Percentiles rank a stretch among this genome's conserved stretches.
phyloP scores from a whole-genome alignment of 2,113 vertebrate genomes.

The Gopherus evgoodei region DNA sequence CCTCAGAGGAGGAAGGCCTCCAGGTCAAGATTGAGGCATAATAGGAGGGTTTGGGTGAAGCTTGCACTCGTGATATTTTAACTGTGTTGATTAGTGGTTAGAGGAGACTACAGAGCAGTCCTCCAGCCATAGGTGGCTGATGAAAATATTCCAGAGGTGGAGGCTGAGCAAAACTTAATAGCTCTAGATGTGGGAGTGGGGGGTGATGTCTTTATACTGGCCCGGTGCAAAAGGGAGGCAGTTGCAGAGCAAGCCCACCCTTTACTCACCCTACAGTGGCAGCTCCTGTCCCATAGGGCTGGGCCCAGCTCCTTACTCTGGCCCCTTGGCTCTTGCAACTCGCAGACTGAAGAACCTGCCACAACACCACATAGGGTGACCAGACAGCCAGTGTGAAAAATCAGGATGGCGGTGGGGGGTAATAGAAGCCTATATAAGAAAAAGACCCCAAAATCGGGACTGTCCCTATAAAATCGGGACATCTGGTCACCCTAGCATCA shows the following conservation, averaged over 20 bases:
- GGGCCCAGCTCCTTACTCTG: neutral
- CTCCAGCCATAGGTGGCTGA: neutral
- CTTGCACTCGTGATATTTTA: neutral
- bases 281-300: neutral
- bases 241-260: neutral
- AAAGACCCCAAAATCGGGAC: no score
- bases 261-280: neutral
- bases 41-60: neutral
- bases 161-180: neutral
- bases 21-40: neutral
- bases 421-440: no score
- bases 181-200: neutral
- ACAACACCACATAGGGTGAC: neutral
- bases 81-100: rapidly evolving
- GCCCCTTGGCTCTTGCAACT: neutral
- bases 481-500: neutral
- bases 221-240: neutral
- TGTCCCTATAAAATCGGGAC: no score
- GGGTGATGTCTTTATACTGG: neutral
- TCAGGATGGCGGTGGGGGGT: no score
- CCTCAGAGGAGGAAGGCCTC: neutral
- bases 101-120: rapidly evolving
- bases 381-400: no score
- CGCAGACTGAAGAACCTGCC: neutral
- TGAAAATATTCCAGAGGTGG: neutral